Percentiles rank a stretch among this genome's conserved stretches.
These are phyloP conservation scores for Anguilla marmorata DNA, from an alignment of 2,797 vertebrate species.

Conservation along the genomic window DNA sequence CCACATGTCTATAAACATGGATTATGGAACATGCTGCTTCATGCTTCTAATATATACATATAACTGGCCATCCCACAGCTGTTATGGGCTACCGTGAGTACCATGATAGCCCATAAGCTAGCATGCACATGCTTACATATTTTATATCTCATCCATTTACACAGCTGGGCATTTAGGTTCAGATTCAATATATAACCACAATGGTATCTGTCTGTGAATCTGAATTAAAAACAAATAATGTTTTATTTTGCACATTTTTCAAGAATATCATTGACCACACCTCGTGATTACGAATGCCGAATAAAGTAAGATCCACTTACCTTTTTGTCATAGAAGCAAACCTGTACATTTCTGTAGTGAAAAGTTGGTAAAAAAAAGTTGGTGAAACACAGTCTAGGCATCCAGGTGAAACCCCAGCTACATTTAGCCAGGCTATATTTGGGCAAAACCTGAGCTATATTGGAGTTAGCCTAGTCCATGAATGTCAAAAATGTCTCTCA, in stretches of 20 bases:
- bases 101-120: neutral
- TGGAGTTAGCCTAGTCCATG: no score
- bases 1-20: neutral
- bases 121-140: neutral
- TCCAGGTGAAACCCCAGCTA: no score
- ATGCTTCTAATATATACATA: neutral
- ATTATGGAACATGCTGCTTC: neutral
- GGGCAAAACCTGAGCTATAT: no score
- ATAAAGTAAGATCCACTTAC: neutral
- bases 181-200: neutral
- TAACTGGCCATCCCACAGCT: neutral
- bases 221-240: neutral
- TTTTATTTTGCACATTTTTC: neutral
- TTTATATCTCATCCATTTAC: neutral
- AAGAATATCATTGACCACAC: neutral
- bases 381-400: no score
- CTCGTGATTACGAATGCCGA: neutral
- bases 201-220: neutral
- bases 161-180: neutral
- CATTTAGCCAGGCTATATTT: no score
- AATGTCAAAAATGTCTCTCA: no score
- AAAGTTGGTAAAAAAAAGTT: no score
- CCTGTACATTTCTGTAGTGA: no score
- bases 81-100: neutral
- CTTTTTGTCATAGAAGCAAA: neutral